Evolutionary conservation across 2,113 vertebrate genomes (phyloP).

Genomic region (Calyptomena viridis): DNA sequence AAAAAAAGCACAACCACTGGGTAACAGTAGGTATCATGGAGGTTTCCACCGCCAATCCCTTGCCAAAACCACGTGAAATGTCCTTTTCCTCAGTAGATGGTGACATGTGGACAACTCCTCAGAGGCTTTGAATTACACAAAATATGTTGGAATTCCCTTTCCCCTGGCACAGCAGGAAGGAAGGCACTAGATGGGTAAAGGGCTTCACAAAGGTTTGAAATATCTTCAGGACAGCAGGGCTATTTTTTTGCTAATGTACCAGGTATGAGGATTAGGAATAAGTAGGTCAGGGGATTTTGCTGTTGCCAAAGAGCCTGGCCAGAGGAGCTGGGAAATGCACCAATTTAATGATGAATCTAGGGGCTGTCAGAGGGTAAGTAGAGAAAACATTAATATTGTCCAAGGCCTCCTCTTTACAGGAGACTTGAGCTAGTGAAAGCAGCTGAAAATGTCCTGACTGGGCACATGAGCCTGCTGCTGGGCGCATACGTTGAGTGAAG

Average conservation of each 20-base stretch:
- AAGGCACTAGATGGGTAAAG: background rate
- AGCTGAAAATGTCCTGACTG: background rate
- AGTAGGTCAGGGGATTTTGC: background rate
- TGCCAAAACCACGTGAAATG: constrained; percentile 42
- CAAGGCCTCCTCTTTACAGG: constrained; percentile 13
- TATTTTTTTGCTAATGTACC: background rate
- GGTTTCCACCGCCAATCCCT: background rate
- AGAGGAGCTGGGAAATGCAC: constrained; percentile 29
- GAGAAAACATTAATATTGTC: constrained; percentile 41
- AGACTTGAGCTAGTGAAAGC: constrained; percentile 24
- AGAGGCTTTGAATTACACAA: background rate
- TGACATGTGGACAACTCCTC: background rate
- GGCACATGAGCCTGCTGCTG: background rate
- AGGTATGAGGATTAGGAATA: background rate
- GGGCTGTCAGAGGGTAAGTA: constrained; percentile 33
- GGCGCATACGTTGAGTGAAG: background rate
- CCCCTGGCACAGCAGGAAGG: background rate
- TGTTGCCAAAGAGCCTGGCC: constrained; percentile 24
- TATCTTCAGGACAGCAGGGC: background rate
- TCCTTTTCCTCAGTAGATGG: background rate
- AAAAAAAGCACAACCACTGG: constrained; percentile 38
- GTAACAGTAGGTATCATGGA: constrained; percentile 29
- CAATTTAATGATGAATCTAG: constrained; percentile 35
- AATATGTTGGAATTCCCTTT: background rate
- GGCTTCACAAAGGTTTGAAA: background rate